phyloP scores from a whole-genome alignment of 2,888 invertebrate genomes.

The Dysmachus trigonus region DNA sequence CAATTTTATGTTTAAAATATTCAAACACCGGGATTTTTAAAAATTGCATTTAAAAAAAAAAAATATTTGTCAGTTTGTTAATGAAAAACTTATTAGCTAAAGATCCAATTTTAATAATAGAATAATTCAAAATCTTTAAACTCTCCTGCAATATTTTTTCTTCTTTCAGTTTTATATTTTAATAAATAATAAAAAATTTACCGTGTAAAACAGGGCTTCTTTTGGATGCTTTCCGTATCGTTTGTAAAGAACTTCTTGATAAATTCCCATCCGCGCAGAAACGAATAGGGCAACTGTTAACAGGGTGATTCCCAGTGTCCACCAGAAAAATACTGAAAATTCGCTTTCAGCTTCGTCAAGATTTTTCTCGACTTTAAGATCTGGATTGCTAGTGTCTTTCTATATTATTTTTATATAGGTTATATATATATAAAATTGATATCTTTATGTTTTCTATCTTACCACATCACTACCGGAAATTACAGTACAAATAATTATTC shows the following conservation, averaged over 20 bases:
- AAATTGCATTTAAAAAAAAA: too few relatives aligned
- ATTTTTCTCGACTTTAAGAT: constrained; percentile 55
- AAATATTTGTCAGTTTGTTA: too few relatives aligned
- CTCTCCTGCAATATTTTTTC: too few relatives aligned
- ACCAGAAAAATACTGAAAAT: constrained; percentile 67
- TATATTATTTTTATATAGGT: constrained; percentile 45
- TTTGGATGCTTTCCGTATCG: constrained; percentile 90
- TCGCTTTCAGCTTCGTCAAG: neutral
- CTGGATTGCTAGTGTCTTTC: constrained; percentile 71
- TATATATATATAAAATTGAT: constrained; percentile 42
- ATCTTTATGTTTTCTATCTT: constrained; percentile 48
- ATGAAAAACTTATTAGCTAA: too few relatives aligned
- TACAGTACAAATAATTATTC: constrained; percentile 90
- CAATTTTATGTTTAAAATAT: too few relatives aligned
- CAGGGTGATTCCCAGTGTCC: constrained; percentile 79
- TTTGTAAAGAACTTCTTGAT: constrained; percentile 86
- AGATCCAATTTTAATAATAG: too few relatives aligned
- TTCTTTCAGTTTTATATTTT: too few relatives aligned
- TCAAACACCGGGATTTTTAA: too few relatives aligned
- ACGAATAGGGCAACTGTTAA: constrained; percentile 88
- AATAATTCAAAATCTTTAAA: too few relatives aligned
- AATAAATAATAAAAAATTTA: constrained; percentile 58
- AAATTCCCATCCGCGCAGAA: constrained; percentile 95
- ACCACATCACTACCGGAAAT: constrained; percentile 79
- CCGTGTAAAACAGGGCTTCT: constrained; percentile 86